Percentiles rank a stretch among this genome's conserved stretches.
These are phyloP conservation scores for Acanthosoma haemorrhoidale DNA, from an alignment of 2,888 invertebrate species.

Conservation along the genomic window DNA sequence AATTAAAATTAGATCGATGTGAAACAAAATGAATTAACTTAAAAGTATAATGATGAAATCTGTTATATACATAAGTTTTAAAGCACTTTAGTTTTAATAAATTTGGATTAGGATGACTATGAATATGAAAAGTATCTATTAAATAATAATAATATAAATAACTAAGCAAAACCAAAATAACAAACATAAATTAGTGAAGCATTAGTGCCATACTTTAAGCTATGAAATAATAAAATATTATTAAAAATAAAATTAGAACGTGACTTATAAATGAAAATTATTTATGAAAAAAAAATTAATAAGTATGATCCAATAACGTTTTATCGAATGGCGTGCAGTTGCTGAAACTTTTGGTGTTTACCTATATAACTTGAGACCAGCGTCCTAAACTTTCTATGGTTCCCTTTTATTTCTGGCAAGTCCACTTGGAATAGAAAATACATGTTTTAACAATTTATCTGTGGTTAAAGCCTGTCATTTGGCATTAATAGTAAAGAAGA, in stretches of 20 bases:
- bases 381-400: conserved; percentile 98
- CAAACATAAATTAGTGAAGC: conserved; percentile 33
- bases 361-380: conserved; percentile 99
- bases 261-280: conserved; percentile 13
- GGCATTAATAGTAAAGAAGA: conserved; percentile 3
- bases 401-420: conserved; percentile 96
- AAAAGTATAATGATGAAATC: not conserved
- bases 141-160: conserved; percentile 28
- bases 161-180: conserved; percentile 35
- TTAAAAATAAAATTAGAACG: conserved; percentile 27
- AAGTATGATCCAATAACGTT: conserved; percentile 29
- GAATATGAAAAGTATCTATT: conserved; percentile 5
- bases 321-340: conserved; percentile 36
- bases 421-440: conserved; percentile 64
- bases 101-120: conserved; percentile 24
- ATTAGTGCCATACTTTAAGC: conserved; percentile 27
- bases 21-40: not conserved
- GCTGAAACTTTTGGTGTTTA: conserved; percentile 51
- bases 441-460: conserved; percentile 27
- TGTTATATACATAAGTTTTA: conserved; percentile 1
- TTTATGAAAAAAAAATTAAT: conserved; percentile 23
- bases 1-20: conserved; percentile 10
- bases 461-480: not conserved
- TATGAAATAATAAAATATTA: conserved; percentile 12
- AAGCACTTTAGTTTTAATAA: not conserved